These are phyloP conservation scores for Murina feae DNA, from an alignment of 2,113 vertebrate genomes.

Conservation along the genomic window DNA sequence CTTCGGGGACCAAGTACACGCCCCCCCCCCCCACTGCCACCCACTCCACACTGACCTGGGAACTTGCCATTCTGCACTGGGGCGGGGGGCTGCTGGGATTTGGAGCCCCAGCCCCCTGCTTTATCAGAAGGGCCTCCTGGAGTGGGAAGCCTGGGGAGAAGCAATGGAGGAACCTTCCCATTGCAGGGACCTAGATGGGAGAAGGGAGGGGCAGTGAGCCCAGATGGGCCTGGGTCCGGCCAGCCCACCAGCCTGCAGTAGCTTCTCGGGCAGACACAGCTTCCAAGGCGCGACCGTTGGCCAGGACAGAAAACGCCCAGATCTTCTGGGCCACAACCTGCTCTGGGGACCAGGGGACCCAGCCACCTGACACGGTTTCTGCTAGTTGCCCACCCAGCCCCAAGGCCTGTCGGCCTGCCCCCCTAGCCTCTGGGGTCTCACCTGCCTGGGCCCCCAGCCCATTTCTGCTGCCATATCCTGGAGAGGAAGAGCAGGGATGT, in stretches of 20 bases:
- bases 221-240: neutral
- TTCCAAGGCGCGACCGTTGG: neutral
- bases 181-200: constrained; percentile 32
- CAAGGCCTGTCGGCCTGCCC: neutral
- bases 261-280: neutral
- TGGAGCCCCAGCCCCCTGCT: constrained; percentile 24
- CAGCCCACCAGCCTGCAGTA: neutral
- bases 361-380: neutral
- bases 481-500: neutral
- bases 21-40: accelerated
- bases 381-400: neutral
- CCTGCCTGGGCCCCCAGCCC: constrained; percentile 34
- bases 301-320: neutral
- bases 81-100: neutral
- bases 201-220: neutral
- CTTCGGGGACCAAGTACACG: neutral
- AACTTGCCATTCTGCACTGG: neutral
- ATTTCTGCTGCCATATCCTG: neutral
- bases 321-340: neutral
- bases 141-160: constrained; percentile 29
- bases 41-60: constrained; percentile 21
- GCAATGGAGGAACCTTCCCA: neutral
- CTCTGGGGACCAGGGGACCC: neutral
- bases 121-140: neutral
- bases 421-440: neutral